phyloP scores from a whole-genome alignment of 2,888 invertebrate genomes.

The Stenodema calcarata region DNA sequence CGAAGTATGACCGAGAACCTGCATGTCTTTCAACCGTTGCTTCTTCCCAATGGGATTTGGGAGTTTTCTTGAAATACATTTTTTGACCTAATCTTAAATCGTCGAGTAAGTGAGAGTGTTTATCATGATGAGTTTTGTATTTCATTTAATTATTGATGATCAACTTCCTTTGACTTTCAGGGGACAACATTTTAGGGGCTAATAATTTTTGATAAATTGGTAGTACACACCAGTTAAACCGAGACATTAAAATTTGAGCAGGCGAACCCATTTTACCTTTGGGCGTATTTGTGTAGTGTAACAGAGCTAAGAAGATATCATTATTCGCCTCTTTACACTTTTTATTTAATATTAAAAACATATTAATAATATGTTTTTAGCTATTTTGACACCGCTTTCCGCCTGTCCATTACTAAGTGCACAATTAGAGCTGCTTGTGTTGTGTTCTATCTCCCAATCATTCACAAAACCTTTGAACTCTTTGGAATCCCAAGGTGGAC shows the following conservation, averaged over 20 bases:
- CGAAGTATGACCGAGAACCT: too few relatives aligned
- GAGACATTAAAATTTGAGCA: too few relatives aligned
- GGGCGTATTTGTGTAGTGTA: not conserved
- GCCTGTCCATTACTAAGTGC: not conserved
- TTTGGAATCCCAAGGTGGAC: too few relatives aligned
- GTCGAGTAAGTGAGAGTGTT: too few relatives aligned
- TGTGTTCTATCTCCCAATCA: not conserved
- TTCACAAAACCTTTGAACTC: not conserved
- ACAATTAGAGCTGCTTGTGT: not conserved
- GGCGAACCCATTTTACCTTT: not conserved
- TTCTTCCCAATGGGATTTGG: too few relatives aligned
- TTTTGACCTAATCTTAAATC: too few relatives aligned
- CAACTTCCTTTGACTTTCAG: not conserved
- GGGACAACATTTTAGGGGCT: not conserved
- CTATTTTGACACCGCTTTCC: not conserved
- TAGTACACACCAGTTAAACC: not conserved
- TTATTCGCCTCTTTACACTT: not conserved
- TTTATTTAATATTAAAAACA: too few relatives aligned
- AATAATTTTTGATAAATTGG: not conserved
- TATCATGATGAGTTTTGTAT: too few relatives aligned
- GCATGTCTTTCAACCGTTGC: too few relatives aligned
- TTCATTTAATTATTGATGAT: too few relatives aligned
- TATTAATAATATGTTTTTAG: not conserved
- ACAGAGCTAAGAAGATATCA: not conserved
- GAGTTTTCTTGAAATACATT: too few relatives aligned